Conservation (phyloP, 2,797 vertebrate genomes). For the Gadopsis marmoratus region DNA sequence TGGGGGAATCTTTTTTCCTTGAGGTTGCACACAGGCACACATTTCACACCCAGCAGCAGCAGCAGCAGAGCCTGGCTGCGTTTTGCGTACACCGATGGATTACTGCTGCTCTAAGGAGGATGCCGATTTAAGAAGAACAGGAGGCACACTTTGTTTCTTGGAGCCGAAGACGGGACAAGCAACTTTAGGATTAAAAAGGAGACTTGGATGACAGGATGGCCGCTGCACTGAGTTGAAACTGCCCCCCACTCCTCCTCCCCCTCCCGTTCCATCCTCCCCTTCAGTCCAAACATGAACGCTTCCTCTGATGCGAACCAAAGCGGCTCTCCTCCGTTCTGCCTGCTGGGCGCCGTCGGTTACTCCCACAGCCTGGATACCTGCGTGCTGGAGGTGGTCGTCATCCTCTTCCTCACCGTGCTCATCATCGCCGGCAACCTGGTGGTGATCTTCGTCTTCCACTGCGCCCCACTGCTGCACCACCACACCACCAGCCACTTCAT, state of each 20-base stretch:
- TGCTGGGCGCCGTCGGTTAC: slow-evolving; percentile 89
- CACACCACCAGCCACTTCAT: slow-evolving; percentile 97
- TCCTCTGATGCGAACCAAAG: slow-evolving; percentile 86
- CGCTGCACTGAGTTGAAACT: slow-evolving; percentile 51
- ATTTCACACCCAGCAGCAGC: slow-evolving; percentile 20
- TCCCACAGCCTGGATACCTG: slow-evolving; percentile 90
- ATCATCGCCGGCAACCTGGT: slow-evolving; percentile 95
- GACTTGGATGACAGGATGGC: slow-evolving; percentile 22
- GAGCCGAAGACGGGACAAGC: slow-evolving; percentile 1
- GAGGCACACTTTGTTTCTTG: slow-evolving; percentile 13
- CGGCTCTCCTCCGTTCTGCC: slow-evolving; percentile 87
- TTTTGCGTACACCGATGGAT: slow-evolving; percentile 21
- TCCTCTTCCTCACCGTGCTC: slow-evolving; percentile 93
- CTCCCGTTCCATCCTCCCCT: not conserved
- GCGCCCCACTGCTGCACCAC: slow-evolving; percentile 94
- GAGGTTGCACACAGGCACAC: slow-evolving; percentile 36
- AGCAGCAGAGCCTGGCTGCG: slow-evolving; percentile 23
- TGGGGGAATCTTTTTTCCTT: slow-evolving; percentile 20
- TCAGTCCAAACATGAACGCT: slow-evolving; percentile 75
- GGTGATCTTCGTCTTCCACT: slow-evolving; percentile 97
- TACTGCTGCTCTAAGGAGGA: slow-evolving; percentile 33
- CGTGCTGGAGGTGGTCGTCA: slow-evolving; percentile 91
- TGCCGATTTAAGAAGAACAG: slow-evolving; percentile 44
- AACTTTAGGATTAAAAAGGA: slow-evolving; percentile 24
- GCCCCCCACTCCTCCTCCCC: not conserved